phyloP scores from a whole-genome alignment of 2,888 invertebrate genomes.

The Acleris cristana region DNA sequence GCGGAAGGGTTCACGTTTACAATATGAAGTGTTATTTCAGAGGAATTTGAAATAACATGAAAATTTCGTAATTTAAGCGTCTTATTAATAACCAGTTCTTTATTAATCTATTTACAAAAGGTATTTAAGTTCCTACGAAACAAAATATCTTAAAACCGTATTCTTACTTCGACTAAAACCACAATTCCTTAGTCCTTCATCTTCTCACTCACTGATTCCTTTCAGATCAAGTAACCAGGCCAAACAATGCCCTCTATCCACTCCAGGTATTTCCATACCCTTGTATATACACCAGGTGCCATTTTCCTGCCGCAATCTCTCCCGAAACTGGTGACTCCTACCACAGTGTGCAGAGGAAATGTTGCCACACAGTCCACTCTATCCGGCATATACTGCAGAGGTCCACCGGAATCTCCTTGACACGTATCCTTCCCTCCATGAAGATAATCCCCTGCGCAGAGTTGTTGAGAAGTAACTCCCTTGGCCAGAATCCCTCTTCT shows the following conservation, averaged over 20 bases:
- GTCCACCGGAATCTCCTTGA: slow-evolving; percentile 80
- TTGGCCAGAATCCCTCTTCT: slow-evolving; percentile 59
- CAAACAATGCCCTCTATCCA: slow-evolving; percentile 81
- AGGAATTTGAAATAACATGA: slow-evolving; percentile 19
- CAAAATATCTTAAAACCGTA: no score
- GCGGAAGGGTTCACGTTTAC: slow-evolving; percentile 12
- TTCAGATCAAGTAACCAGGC: slow-evolving; percentile 50
- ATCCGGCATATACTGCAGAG: slow-evolving; percentile 69
- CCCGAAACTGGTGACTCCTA: slow-evolving; percentile 82
- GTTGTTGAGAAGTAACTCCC: slow-evolving; percentile 66
- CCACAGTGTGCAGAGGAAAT: slow-evolving; percentile 73
- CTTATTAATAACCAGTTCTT: not conserved
- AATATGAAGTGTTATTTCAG: slow-evolving; percentile 26
- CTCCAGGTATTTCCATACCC: slow-evolving; percentile 70
- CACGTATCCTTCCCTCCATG: slow-evolving; percentile 77
- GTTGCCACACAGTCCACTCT: slow-evolving; percentile 64
- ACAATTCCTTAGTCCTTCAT: no score
- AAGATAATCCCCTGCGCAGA: slow-evolving; percentile 77
- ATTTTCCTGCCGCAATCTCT: slow-evolving; percentile 78
- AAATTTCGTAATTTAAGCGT: not conserved
- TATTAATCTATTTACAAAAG: not conserved
- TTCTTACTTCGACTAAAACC: no score
- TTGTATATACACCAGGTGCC: slow-evolving; percentile 81
- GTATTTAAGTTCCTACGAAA: no score
- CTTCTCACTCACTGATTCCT: no score